Conservation (phyloP, 2,797 vertebrate genomes). For the Chromobotia macracanthus region DNA sequence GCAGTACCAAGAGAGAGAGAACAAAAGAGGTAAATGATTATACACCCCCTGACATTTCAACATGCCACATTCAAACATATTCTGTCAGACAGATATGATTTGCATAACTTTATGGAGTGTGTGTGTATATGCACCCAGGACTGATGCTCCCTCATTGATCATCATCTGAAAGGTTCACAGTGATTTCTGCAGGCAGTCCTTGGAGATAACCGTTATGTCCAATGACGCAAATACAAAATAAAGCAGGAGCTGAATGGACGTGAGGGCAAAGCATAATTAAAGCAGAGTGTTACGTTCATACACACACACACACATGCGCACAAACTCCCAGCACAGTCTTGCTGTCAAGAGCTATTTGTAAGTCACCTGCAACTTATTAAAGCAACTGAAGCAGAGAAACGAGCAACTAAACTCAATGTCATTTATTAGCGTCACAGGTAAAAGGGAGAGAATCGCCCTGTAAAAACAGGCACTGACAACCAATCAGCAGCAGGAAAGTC, state of each 20-base stretch:
- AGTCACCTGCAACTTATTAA: slow-evolving; percentile 45
- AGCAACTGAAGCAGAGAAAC: slow-evolving; percentile 34
- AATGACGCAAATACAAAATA: slow-evolving; percentile 40
- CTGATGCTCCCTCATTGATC: slow-evolving; percentile 30
- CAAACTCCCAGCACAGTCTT: background rate
- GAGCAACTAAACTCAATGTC: slow-evolving; percentile 33
- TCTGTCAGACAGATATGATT: slow-evolving; percentile 44
- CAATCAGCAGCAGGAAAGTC: slow-evolving; percentile 20
- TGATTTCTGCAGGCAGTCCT: slow-evolving; percentile 24
- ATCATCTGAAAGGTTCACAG: background rate
- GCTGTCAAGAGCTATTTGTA: slow-evolving; percentile 38
- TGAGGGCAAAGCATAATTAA: slow-evolving; percentile 53
- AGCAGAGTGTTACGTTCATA: background rate
- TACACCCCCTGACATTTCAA: slow-evolving; percentile 50
- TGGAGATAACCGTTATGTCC: slow-evolving; percentile 22
- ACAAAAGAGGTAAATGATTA: slow-evolving; percentile 52
- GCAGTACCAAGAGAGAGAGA: background rate
- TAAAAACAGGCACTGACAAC: slow-evolving; percentile 22
- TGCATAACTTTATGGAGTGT: slow-evolving; percentile 41
- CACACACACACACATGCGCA: slow-evolving; percentile 11
- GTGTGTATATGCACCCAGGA: background rate
- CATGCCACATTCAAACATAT: slow-evolving; percentile 56
- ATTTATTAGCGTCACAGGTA: slow-evolving; percentile 32
- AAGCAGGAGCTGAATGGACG: slow-evolving; percentile 29
- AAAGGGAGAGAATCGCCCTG: background rate